Base-by-base conservation (phyloP, 2,797 vertebrate species). In the Zenarchopterus dispar region DNA sequence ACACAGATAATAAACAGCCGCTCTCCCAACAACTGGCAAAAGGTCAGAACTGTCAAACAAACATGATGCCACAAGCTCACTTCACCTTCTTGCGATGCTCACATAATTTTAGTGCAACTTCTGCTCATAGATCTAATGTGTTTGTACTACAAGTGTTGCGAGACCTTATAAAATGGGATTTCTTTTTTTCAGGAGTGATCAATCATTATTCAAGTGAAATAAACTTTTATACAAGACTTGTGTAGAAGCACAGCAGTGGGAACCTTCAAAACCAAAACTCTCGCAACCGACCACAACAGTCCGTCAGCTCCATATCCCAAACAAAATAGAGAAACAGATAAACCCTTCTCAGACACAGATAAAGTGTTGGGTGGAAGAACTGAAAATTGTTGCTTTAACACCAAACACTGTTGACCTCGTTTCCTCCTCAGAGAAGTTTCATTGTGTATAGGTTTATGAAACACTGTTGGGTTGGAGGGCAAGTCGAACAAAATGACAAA, bases 401-500 rank as follows among this genome's bases (percentile, higher is more conserved):
- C 63, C 58, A 80, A 71, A 70, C 19, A 24, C 51, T 52, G 55
- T 51, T 82, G 82, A 82, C 84, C 81, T 82, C 69, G 59, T 74
- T 80, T 75, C 75, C 68, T 76, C 62, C 72, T 65, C 66, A 58
- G 70, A 52, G 62, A 48, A 31, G 42, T 71, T 82, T 75, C 19
- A 61, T 62, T 55, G 66, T 50, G 51, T 45, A n/a, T 36, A 39
- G 73, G 49, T 80, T 84, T 78, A 89, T 89, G 82, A 90, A 89
- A 88, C 83, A 78, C 83, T 59, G 65, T 51, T 56, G 72, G 79
- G 78, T 87, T 85, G 78, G 57, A 88, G 86, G 85, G 79, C 79
- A 79, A 81, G 55, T 67, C 57, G 59, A 73, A 72, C 67, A 63
- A 84, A 77, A 75, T 57, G 76, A 76, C 78, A 78, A 78, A 82